Base-by-base conservation (phyloP, 2,888 invertebrate species). In the Sarcophaga variegata region DNA sequence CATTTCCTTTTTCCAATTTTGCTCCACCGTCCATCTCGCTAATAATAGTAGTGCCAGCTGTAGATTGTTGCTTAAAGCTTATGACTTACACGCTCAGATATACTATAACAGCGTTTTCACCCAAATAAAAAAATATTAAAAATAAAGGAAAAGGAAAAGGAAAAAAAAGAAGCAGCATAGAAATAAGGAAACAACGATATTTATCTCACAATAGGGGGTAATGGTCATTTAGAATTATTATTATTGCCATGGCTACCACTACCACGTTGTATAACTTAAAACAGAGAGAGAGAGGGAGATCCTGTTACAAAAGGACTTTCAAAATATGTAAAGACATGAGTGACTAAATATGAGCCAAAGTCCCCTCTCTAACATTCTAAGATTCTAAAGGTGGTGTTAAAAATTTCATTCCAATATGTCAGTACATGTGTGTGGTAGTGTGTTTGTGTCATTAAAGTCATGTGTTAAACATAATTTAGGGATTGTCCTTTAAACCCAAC, bases 151-250 rank as follows among this genome's bases (percentile, higher is more conserved):
- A 45, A 67, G 0, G 2, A 37, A 37, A 6, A 37, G 8, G 37
- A 8, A 6, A 6, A 37, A 37, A 6, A 37, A 37, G 20, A 8
- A 37, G 27, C 62, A 60, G 67, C 22, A 79, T 67, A 47, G 3
- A 45, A 60, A 47, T 27, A 63, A 49, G 17, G 6, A 59, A 60
- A 78, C 79, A 67, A 77, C 49, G 85, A 83, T 88, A 88, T 88
- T 88, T 89, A 89, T 88, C 89, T 89, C 89, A 60, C 89, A 82
- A 81, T 82, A 87, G 89, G 89, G 85, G 87, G 83, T 80, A 85
- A 81, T 76, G 88, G 87, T 88, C 84, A 87, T 86, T 85, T 85
- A 77, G 75, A 86, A 77, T 79, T 83, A 87, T 82, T 84, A 86
- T 87, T 87, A 85, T 81, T 75, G 49, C 87, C 75, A 20, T 71